These are phyloP conservation scores for Anableps anableps DNA, from an alignment of 2,797 vertebrate genomes.

Conservation along the genomic window DNA sequence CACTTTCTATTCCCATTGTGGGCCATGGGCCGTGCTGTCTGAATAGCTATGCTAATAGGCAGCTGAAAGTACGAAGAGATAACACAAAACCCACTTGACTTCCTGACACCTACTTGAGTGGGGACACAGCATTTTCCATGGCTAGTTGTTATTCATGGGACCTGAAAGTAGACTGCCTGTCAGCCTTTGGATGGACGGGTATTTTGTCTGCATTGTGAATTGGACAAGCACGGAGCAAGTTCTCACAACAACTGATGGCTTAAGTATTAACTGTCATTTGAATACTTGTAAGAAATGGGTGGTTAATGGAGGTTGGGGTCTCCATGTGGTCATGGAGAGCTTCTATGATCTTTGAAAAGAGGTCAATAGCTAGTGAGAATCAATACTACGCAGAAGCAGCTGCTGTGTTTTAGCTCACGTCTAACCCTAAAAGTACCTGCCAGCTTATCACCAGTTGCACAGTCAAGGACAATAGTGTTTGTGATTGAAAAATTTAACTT, in stretches of 20 bases:
- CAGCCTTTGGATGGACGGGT: slow-evolving; percentile 68
- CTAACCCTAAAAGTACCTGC: slow-evolving; percentile 2
- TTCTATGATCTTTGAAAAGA: slow-evolving; percentile 44
- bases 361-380: slow-evolving; percentile 61
- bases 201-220: slow-evolving; percentile 61
- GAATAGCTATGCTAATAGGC: slow-evolving; percentile 84
- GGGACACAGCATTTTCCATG: slow-evolving; percentile 74
- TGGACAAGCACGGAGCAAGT: slow-evolving; percentile 41
- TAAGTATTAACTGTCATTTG: slow-evolving; percentile 85
- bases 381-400: slow-evolving; percentile 57
- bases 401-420: slow-evolving; percentile 44
- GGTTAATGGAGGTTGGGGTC: slow-evolving; percentile 58
- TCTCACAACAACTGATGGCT: slow-evolving; percentile 65
- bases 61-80: slow-evolving; percentile 81
- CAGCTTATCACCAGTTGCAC: neutral
- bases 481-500: neutral
- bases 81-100: slow-evolving; percentile 86
- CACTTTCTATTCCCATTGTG: slow-evolving; percentile 77
- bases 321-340: slow-evolving; percentile 49
- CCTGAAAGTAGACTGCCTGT: slow-evolving; percentile 75
- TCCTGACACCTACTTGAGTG: slow-evolving; percentile 79
- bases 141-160: slow-evolving; percentile 80
- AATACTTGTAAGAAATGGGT: slow-evolving; percentile 75
- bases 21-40: slow-evolving; percentile 72
- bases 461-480: neutral